Conservation (phyloP, 2,888 invertebrate genomes). For the Pollenia labialis region DNA sequence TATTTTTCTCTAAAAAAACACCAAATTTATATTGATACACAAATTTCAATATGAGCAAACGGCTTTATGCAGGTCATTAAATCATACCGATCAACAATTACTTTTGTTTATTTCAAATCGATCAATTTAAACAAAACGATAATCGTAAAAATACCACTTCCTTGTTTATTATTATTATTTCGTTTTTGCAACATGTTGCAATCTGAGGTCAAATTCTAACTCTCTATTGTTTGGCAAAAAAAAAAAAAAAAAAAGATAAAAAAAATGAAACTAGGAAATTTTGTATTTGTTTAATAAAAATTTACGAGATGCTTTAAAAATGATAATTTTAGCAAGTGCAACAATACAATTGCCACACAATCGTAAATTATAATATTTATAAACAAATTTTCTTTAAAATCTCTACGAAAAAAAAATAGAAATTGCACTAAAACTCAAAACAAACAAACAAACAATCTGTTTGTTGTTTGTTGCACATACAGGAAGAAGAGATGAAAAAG, state of each 20-base stretch:
- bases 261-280: conserved; percentile 26
- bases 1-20: too few relatives aligned
- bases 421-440: conserved; percentile 2
- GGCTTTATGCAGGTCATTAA: too few relatives aligned
- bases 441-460: neutral
- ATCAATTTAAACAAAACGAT: conserved; percentile 4
- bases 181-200: conserved; percentile 41
- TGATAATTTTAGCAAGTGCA: conserved; percentile 73
- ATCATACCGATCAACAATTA: neutral
- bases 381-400: conserved; percentile 64
- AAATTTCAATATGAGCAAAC: too few relatives aligned
- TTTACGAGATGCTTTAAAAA: conserved; percentile 71
- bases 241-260: neutral
- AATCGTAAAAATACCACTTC: conserved; percentile 52
- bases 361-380: conserved; percentile 73
- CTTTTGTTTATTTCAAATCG: conserved; percentile 15
- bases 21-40: too few relatives aligned
- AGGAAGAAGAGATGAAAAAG: conserved; percentile 51
- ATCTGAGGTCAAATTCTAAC: conserved; percentile 57
- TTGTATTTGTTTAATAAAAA: conserved; percentile 59
- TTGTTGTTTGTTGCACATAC: conserved; percentile 32
- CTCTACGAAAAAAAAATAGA: neutral
- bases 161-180: conserved; percentile 41
- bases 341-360: conserved; percentile 63
- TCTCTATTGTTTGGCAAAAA: conserved; percentile 52